phyloP scores from a whole-genome alignment of 2,113 vertebrate genomes.

The Barnardius zonarius region DNA sequence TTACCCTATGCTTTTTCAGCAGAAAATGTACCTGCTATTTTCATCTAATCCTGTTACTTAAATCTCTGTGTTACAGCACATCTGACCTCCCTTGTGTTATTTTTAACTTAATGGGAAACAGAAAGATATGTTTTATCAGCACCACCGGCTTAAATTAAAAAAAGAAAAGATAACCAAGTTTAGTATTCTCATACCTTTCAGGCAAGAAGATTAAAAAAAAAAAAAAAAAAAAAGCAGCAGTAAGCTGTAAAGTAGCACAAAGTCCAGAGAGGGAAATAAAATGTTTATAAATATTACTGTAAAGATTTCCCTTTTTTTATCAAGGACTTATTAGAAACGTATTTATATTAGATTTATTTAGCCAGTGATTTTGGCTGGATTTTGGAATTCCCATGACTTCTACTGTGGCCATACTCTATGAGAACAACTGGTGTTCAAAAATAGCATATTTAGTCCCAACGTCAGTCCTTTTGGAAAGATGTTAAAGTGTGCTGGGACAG shows the following conservation, averaged over 20 bases:
- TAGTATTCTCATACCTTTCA: neutral
- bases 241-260: neutral
- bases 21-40: conserved; percentile 7
- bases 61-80: conserved; percentile 3
- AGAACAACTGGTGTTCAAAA: neutral
- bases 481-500: neutral
- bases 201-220: neutral
- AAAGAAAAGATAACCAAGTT: neutral
- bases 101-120: conserved; percentile 42
- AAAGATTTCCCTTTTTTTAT: neutral
- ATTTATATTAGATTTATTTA: neutral
- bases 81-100: conserved; percentile 6
- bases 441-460: neutral
- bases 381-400: neutral
- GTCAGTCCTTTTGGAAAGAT: neutral
- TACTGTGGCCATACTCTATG: rapidly evolving
- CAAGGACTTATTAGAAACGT: neutral
- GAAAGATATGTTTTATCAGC: neutral
- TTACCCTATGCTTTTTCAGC: conserved; percentile 5
- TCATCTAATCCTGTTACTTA: conserved; percentile 7
- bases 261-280: neutral
- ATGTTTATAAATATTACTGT: neutral
- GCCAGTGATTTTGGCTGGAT: neutral
- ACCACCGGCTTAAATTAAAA: neutral
- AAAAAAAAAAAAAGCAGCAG: neutral